Conservation (phyloP, 2,113 vertebrate genomes). For the Nyctibius bracteatus region DNA sequence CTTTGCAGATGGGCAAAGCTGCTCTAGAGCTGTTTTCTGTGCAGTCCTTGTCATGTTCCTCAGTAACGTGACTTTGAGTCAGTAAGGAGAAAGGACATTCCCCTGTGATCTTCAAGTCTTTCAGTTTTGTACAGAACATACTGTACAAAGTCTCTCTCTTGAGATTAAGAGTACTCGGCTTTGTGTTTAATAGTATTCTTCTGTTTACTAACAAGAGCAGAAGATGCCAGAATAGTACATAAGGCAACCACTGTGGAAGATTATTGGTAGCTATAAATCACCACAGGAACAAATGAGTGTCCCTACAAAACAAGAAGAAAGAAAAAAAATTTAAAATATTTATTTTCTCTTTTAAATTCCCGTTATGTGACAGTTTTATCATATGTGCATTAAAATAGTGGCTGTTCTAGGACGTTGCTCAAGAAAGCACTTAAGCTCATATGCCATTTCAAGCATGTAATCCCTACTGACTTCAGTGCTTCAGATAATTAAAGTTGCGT, state of each 20-base stretch:
- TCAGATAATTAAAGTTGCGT: neutral
- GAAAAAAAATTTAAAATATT: neutral
- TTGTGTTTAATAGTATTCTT: neutral
- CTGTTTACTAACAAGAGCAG: slow-evolving; percentile 26
- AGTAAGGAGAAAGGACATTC: slow-evolving; percentile 93
- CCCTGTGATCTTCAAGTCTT: slow-evolving; percentile 91
- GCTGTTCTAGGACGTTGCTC: neutral
- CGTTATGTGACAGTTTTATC: neutral
- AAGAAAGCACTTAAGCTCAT: neutral
- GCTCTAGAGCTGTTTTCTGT: slow-evolving; percentile 62
- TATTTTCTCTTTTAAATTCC: neutral
- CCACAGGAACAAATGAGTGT: neutral
- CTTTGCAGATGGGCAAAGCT: slow-evolving; percentile 76
- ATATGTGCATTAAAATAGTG: neutral
- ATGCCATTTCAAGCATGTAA: neutral
- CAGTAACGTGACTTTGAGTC: slow-evolving; percentile 72
- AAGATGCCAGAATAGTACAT: neutral
- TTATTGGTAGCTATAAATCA: slow-evolving; percentile 2
- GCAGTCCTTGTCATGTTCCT: slow-evolving; percentile 77
- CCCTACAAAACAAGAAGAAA: slow-evolving; percentile 29
- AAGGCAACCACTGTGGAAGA: neutral
- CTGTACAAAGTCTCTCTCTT: neutral
- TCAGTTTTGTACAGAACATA: slow-evolving; percentile 97
- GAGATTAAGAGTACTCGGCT: slow-evolving; percentile 1
- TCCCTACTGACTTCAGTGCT: neutral